Evolutionary conservation across 2,797 vertebrate genomes (phyloP).

Genomic region (Pelobates cultripes): DNA sequence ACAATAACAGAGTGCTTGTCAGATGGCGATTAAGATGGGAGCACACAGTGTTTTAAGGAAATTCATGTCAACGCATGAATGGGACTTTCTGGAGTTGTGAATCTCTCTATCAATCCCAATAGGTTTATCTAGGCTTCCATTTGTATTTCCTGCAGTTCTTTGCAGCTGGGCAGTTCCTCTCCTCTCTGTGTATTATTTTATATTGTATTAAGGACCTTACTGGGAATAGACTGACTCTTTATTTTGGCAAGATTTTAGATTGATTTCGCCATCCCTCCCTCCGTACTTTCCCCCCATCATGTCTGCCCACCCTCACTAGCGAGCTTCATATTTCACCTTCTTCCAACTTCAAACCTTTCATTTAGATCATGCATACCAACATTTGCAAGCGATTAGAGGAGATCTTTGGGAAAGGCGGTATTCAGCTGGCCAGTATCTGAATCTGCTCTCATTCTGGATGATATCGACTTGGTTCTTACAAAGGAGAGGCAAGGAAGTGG

Average conservation of each 20-base stretch:
- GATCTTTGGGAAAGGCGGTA: background rate
- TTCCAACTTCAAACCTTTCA: background rate
- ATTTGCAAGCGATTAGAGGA: conserved; percentile 18
- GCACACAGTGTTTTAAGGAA: too few species aligned
- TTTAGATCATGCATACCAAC: conserved; percentile 6
- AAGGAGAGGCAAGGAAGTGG: background rate
- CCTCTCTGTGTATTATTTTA: conserved; percentile 7
- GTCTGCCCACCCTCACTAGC: background rate
- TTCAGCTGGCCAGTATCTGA: background rate
- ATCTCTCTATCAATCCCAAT: background rate
- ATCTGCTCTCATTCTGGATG: background rate
- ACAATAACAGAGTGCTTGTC: background rate
- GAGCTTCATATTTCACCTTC: conserved; percentile 13
- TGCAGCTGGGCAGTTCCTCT: background rate
- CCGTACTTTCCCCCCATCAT: background rate
- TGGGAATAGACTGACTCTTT: conserved; percentile 20
- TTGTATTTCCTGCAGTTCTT: background rate
- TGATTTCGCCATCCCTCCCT: background rate
- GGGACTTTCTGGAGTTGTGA: background rate
- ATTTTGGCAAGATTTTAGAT: conserved; percentile 16
- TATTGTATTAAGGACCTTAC: background rate
- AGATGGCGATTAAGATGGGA: background rate
- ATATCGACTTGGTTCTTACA: background rate
- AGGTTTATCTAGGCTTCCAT: too few species aligned
- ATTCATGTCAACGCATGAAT: background rate